Evolutionary conservation across 2,113 vertebrate genomes (phyloP).

Genomic region (Salvelinus sp.): DNA sequence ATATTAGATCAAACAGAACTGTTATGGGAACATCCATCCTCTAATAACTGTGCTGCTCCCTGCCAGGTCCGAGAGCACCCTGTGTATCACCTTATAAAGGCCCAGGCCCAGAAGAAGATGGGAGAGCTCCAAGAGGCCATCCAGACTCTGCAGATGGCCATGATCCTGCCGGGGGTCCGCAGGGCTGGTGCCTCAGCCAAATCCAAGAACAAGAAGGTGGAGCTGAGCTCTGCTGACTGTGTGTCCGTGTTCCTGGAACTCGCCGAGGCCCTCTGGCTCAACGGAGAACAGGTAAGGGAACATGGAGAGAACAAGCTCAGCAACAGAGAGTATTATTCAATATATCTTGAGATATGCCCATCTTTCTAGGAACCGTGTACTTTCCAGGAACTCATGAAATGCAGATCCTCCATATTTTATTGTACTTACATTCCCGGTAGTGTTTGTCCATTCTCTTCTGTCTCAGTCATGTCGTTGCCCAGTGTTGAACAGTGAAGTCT

Average conservation of each 20-base stretch:
- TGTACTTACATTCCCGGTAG: background rate
- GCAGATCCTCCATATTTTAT: background rate
- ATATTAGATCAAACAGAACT: slow-evolving; percentile 37
- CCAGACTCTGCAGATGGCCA: slow-evolving; percentile 92
- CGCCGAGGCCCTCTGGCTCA: slow-evolving; percentile 87
- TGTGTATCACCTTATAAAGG: slow-evolving; percentile 93
- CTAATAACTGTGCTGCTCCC: background rate
- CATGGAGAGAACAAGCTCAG: slow-evolving; percentile 24
- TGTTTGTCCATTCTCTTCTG: background rate
- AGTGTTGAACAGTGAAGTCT: background rate
- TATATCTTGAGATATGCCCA: no score
- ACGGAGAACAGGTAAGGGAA: slow-evolving; percentile 84
- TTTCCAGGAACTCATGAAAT: slow-evolving; percentile 2
- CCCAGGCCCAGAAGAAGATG: slow-evolving; percentile 87
- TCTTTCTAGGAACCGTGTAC: no score
- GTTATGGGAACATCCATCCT: slow-evolving; percentile 61
- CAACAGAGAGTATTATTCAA: no score
- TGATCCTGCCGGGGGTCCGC: slow-evolving; percentile 87
- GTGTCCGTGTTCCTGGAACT: slow-evolving; percentile 91
- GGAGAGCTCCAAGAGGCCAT: slow-evolving; percentile 89
- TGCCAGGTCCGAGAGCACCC: slow-evolving; percentile 88
- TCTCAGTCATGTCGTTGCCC: background rate
- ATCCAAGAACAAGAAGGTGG: slow-evolving; percentile 75
- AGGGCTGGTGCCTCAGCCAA: slow-evolving; percentile 76
- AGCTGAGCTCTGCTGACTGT: slow-evolving; percentile 81